These are phyloP conservation scores for Eudasyphora cyanicolor DNA, from an alignment of 2,888 invertebrate species.

Conservation along the genomic window DNA sequence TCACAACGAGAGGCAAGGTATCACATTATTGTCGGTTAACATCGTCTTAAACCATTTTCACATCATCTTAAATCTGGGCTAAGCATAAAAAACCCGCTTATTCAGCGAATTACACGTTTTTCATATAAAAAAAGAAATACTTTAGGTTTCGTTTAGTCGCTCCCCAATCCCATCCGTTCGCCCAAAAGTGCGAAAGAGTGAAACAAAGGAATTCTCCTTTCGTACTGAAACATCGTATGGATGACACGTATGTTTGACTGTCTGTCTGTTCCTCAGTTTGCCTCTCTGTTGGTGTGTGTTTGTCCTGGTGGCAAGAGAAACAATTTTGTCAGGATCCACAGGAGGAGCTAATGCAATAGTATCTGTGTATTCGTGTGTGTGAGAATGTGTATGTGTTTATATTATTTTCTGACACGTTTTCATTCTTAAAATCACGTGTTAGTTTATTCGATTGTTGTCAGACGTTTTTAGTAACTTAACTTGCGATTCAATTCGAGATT, in stretches of 20 bases:
- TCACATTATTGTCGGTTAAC: constrained; percentile 26
- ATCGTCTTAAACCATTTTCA: constrained; percentile 19
- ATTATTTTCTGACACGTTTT: constrained; percentile 61
- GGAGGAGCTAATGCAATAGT: not conserved
- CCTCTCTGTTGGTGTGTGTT: too few relatives aligned
- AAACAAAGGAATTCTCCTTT: constrained; percentile 8
- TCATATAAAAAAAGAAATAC: constrained; percentile 1
- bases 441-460: constrained; percentile 61
- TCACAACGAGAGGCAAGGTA: not conserved
- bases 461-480: constrained; percentile 61
- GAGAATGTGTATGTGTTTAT: not conserved
- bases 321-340: not conserved
- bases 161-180: not conserved
- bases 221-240: constrained; percentile 11
- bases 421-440: constrained; percentile 64
- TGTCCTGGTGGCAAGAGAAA: not conserved
- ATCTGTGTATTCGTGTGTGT: not conserved
- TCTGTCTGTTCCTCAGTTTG: too few relatives aligned
- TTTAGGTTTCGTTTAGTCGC: not conserved
- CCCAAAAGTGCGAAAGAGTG: not conserved
- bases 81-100: constrained; percentile 39
- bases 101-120: constrained; percentile 13
- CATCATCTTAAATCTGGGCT: constrained; percentile 30
- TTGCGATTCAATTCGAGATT: constrained; percentile 52
- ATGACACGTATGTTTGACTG: not conserved